phyloP scores from a whole-genome alignment of 2,797 vertebrate genomes.

The Vireo griseus region DNA sequence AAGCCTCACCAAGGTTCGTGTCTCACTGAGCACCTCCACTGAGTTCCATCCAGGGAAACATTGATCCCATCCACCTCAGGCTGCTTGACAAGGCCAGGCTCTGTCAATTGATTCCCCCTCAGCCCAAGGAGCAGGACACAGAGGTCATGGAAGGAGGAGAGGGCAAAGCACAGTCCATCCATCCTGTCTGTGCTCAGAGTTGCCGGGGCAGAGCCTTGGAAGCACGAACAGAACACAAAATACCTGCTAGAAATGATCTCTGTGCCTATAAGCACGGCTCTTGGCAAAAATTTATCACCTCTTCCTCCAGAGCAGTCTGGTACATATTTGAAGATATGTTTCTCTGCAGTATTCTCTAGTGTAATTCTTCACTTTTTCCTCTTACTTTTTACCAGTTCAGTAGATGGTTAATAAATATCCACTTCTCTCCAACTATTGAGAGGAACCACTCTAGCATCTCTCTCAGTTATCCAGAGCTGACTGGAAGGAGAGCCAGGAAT shows the following conservation, averaged over 20 bases:
- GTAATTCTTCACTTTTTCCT: neutral
- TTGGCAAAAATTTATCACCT: neutral
- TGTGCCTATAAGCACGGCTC: neutral
- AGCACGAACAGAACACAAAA: neutral
- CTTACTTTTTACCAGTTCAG: neutral
- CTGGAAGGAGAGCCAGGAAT: neutral
- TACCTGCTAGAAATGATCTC: neutral
- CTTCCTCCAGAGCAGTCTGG: neutral
- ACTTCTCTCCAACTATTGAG: neutral
- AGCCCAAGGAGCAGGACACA: neutral
- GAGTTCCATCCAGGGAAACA: neutral
- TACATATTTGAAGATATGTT: neutral
- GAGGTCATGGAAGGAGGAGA: neutral
- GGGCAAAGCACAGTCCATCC: neutral
- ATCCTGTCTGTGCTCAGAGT: neutral
- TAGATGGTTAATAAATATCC: neutral
- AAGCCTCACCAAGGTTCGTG: neutral
- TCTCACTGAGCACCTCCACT: neutral
- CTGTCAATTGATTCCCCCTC: neutral
- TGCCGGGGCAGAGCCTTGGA: neutral
- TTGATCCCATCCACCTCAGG: neutral
- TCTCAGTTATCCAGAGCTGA: neutral
- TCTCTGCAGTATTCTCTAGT: neutral
- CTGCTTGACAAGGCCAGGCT: neutral
- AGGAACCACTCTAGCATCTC: neutral